Conservation (phyloP, 2,797 vertebrate species). For the Ciconia nigra region DNA sequence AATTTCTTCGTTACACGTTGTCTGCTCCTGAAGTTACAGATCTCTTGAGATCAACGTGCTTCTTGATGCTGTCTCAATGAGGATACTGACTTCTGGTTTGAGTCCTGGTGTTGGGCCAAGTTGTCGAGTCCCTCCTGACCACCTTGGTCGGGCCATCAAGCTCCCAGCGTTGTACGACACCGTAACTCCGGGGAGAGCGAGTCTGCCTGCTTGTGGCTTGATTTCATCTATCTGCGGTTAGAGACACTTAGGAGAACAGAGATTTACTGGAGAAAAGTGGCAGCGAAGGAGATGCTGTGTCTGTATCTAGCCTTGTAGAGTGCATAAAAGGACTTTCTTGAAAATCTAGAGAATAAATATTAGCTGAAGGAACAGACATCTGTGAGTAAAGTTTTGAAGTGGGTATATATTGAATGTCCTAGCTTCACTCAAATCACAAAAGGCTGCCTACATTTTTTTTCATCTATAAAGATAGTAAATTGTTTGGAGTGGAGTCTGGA, state of each 20-base stretch:
- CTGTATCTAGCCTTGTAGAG: background rate
- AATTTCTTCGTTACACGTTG: background rate
- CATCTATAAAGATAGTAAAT: background rate
- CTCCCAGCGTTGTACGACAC: rapidly evolving
- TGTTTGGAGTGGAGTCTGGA: conserved; percentile 14
- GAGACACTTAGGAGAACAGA: background rate
- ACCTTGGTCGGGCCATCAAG: rapidly evolving
- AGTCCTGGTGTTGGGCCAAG: background rate
- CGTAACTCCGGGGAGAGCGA: rapidly evolving
- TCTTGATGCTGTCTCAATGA: background rate
- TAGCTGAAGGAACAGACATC: background rate
- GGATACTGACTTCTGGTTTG: background rate
- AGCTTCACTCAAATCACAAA: background rate
- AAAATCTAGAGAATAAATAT: background rate
- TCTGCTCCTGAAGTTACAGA: background rate
- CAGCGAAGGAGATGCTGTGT: background rate
- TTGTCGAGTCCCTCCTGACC: rapidly evolving
- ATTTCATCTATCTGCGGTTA: rapidly evolving
- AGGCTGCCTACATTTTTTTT: background rate
- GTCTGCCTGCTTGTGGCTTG: background rate
- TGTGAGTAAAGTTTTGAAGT: background rate
- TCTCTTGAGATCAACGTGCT: rapidly evolving
- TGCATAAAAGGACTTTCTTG: background rate
- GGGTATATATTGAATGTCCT: background rate
- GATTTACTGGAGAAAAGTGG: background rate